Evolutionary conservation across 53 echinoderm and acorn worm genomes (phyloP), one percentile per base, ranked within the genome.

Genomic region (Pentamera pediparva): DNA sequence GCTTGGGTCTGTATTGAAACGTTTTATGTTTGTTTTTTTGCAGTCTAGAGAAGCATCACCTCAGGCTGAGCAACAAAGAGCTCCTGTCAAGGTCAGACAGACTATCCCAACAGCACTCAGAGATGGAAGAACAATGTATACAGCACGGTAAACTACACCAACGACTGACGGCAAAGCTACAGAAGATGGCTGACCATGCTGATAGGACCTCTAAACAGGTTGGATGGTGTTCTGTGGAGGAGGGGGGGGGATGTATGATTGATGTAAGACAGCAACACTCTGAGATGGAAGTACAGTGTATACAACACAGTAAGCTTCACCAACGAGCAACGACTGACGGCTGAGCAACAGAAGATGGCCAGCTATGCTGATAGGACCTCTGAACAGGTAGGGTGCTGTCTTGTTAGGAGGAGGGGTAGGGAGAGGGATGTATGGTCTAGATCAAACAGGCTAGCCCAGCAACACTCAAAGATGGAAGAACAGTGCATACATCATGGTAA

Each of bases 401-500:
- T n/a, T n/a, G n/a, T n/a, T n/a, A n/a, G n/a, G n/a, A n/a, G n/a
- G 34, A 87, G 63, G 50, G 82, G 92, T 53, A 75, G 50, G n/a
- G 92, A 88, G 32, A 39, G 82, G 11, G 91, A 91, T 75, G 49
- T 98, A 48, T 32, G 60, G n/a, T 37, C 69, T 49, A 62, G 88
- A 31, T 43, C 81, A 21, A 92, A 92, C 0, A 56, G 98, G 17
- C 84, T 98, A 41, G 71, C 86, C 24, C 57, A 63, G 29, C 98
- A 98, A 53, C 89, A 92, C 34, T 56, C 74, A 18, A 84, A 88
- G 48, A 92, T 98, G 92, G 98, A 98, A 59, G 76, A 62, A 10
- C 91, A 98, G 60, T 92, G 92, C 67, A 81, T 98, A 6, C 88
- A 98, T 32, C 98, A 98, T 65, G 98, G 91, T 4, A 83, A 74